Evolutionary conservation across 2,888 invertebrate genomes (phyloP).

Genomic region (Microchrysa polita): DNA sequence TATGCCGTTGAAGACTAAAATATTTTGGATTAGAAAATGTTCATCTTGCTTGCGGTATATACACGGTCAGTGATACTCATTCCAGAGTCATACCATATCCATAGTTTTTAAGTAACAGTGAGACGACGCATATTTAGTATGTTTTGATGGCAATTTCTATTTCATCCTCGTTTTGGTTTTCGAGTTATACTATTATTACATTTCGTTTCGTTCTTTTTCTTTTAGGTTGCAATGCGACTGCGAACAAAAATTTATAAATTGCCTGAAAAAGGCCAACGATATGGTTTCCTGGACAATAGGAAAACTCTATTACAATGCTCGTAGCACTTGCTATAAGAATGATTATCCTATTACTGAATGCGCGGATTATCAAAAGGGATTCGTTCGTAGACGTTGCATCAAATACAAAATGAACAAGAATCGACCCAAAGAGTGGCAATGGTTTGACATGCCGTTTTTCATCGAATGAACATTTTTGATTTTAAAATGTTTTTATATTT

Average conservation of each 20-base stretch:
- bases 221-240: conserved; percentile 60
- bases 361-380: conserved; percentile 56
- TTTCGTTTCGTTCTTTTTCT: neutral
- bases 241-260: conserved; percentile 62
- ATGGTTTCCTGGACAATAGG: conserved; percentile 59
- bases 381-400: conserved; percentile 58
- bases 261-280: conserved; percentile 58
- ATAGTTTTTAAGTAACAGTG: too few species aligned
- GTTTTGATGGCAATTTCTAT: too few species aligned
- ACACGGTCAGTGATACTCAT: too few species aligned
- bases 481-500: too few species aligned
- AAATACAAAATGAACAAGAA: conserved; percentile 58
- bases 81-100: too few species aligned
- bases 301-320: conserved; percentile 58
- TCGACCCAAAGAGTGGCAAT: conserved; percentile 59
- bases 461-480: neutral
- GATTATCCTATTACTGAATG: conserved; percentile 58
- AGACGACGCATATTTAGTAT: too few species aligned
- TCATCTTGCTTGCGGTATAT: too few species aligned
- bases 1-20: too few species aligned
- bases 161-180: too few species aligned
- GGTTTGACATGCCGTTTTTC: conserved; percentile 62
- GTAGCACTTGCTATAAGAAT: conserved; percentile 58
- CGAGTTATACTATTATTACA: too few species aligned
- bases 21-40: too few species aligned